Evolutionary conservation across 2,888 invertebrate species (phyloP).

Genomic region (Tanypteryx hageni): DNA sequence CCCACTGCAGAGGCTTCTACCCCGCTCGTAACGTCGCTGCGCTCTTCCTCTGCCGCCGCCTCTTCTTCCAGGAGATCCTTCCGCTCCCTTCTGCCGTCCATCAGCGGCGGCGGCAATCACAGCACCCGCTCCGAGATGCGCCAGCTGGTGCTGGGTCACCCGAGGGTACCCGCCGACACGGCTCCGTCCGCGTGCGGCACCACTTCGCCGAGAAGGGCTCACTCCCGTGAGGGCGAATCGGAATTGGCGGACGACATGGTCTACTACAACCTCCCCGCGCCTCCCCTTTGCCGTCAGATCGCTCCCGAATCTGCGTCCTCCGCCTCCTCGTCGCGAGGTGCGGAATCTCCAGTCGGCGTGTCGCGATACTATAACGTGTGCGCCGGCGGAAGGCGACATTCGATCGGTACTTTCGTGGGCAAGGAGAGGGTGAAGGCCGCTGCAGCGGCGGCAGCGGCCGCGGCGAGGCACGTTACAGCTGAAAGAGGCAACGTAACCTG

Average conservation of each 20-base stretch:
- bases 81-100: slow-evolving; percentile 80
- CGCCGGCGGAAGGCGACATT: slow-evolving; percentile 77
- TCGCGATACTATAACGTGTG: slow-evolving; percentile 31
- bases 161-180: slow-evolving; percentile 84
- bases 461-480: background rate
- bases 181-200: slow-evolving; percentile 73
- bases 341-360: background rate
- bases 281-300: slow-evolving; percentile 73
- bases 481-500: slow-evolving; percentile 31
- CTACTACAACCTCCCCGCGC: slow-evolving; percentile 77
- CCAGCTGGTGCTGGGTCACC: slow-evolving; percentile 83
- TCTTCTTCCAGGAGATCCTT: slow-evolving; percentile 71
- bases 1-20: slow-evolving; percentile 64
- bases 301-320: slow-evolving; percentile 74
- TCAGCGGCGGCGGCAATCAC: slow-evolving; percentile 75
- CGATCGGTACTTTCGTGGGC: slow-evolving; percentile 82
- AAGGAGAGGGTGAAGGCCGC: slow-evolving; percentile 70
- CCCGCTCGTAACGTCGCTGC: background rate
- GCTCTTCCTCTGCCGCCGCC: background rate
- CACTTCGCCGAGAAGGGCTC: slow-evolving; percentile 68
- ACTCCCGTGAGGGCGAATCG: slow-evolving; percentile 69
- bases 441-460: slow-evolving; percentile 22
- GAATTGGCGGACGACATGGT: slow-evolving; percentile 70
- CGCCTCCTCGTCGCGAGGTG: slow-evolving; percentile 69
- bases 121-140: slow-evolving; percentile 51